Evolutionary conservation across 2,888 invertebrate species (phyloP).

Genomic region (Eucriotettix oculatus): DNA sequence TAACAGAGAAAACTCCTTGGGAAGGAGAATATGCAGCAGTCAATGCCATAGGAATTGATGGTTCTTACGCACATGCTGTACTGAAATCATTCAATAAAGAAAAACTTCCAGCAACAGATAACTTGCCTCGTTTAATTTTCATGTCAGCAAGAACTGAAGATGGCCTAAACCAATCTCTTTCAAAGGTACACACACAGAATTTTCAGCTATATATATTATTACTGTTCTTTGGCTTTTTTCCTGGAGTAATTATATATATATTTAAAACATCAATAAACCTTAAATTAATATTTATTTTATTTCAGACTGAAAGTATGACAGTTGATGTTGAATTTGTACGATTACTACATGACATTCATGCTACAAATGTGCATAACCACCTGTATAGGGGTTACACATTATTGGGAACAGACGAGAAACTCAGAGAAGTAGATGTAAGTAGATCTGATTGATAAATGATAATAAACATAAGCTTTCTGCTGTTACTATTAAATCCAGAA

Average conservation of each 20-base stretch:
- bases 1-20: conserved; percentile 28
- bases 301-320: conserved; percentile 6
- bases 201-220: not conserved
- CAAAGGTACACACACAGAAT: conserved; percentile 7
- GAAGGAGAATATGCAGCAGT: conserved; percentile 31
- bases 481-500: too few relatives aligned
- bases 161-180: conserved; percentile 21
- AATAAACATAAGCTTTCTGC: too few relatives aligned
- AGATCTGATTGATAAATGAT: not conserved
- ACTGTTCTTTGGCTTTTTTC: too few relatives aligned
- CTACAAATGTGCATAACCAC: conserved; percentile 21
- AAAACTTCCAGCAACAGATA: conserved; percentile 1
- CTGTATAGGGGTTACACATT: conserved; percentile 31
- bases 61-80: conserved; percentile 27
- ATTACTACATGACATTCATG: conserved; percentile 18
- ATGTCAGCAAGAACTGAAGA: conserved; percentile 31
- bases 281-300: too few relatives aligned
- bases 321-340: conserved; percentile 10
- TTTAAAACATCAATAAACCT: too few relatives aligned
- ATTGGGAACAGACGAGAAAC: not conserved
- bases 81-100: conserved; percentile 18
- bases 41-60: conserved; percentile 40
- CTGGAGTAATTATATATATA: not conserved
- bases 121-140: conserved; percentile 23
- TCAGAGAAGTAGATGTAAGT: conserved; percentile 1